phyloP scores from a whole-genome alignment of 2,888 invertebrate species.

The Trachelus tabidus region DNA sequence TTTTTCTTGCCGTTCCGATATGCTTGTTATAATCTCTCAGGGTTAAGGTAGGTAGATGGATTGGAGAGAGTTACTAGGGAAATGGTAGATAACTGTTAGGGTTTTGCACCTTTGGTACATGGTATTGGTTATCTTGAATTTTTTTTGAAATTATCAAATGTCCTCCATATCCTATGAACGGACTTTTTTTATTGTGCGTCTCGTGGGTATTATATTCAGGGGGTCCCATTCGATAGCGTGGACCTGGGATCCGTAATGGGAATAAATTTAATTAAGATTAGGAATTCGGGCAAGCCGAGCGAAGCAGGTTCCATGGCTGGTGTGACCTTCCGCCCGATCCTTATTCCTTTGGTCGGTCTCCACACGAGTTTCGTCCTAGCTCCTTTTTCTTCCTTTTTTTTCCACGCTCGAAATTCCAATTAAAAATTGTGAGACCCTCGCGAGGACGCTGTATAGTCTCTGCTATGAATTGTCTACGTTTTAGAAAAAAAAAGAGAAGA shows the following conservation, averaged over 20 bases:
- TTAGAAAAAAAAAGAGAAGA: background rate
- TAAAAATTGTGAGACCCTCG: conserved; percentile 41
- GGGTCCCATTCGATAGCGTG: background rate
- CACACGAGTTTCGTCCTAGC: conserved; percentile 23
- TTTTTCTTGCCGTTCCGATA: conserved; percentile 4
- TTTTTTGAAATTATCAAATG: background rate
- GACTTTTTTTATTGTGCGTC: background rate
- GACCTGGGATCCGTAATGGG: conserved; percentile 45
- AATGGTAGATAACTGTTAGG: background rate
- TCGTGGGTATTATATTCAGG: background rate
- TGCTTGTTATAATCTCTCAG: background rate
- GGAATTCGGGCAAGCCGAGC: conserved; percentile 56
- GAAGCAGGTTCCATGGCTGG: conserved; percentile 41
- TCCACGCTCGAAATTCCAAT: conserved; percentile 46
- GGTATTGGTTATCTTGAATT: background rate
- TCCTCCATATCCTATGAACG: background rate
- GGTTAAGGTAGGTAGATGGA: background rate
- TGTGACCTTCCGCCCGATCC: conserved; percentile 39
- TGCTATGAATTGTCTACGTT: background rate
- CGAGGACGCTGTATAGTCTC: conserved; percentile 5
- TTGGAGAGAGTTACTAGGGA: background rate
- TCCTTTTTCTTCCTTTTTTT: conserved; percentile 1
- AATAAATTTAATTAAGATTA: conserved; percentile 65
- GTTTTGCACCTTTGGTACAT: background rate
- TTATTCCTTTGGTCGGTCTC: conserved; percentile 27